Evolutionary conservation across 2,888 invertebrate species (phyloP).

Genomic region (Hoplodrina ambigua): DNA sequence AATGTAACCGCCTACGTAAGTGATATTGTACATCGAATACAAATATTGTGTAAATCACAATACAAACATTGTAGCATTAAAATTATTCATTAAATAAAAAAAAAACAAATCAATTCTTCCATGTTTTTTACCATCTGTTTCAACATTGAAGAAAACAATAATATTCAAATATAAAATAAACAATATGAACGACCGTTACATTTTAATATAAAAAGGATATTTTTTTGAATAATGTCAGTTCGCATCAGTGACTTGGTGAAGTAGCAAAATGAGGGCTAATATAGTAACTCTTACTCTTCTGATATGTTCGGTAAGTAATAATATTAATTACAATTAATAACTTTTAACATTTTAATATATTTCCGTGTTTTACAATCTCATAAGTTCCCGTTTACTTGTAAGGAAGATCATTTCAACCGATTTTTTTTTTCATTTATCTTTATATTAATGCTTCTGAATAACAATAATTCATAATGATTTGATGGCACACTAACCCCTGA

Average conservation of each 20-base stretch:
- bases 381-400: too few species aligned
- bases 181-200: neutral
- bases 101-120: neutral
- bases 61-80: neutral
- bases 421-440: too few species aligned
- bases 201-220: slow-evolving; percentile 12
- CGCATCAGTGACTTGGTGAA: neutral
- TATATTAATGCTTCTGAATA: too few species aligned
- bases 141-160: neutral
- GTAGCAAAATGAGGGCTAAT: slow-evolving; percentile 21
- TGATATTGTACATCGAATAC: neutral
- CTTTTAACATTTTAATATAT: too few species aligned
- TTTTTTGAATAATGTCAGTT: slow-evolving; percentile 7
- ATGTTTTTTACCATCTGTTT: neutral
- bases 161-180: neutral
- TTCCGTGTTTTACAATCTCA: too few species aligned
- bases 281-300: neutral
- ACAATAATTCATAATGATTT: too few species aligned
- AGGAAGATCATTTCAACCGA: too few species aligned
- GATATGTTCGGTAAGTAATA: slow-evolving; percentile 22
- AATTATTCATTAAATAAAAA: neutral
- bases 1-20: neutral
- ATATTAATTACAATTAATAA: neutral
- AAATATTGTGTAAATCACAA: neutral
- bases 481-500: too few species aligned